Evolutionary conservation across 2,797 vertebrate species (phyloP).

Genomic region (Crypturellus tataupa): DNA sequence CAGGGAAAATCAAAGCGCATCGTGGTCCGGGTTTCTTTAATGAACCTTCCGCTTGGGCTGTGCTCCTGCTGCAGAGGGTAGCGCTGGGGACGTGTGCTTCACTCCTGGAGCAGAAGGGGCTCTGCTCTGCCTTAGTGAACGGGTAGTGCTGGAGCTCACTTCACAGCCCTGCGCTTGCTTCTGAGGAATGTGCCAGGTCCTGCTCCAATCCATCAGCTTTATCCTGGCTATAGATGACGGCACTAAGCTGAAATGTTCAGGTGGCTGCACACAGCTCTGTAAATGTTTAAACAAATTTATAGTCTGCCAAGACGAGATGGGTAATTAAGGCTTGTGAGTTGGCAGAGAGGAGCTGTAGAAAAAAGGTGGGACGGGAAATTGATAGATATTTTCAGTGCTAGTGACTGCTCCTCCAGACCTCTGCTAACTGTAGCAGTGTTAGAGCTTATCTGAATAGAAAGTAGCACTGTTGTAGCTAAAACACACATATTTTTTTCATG

Average conservation of each 20-base stretch:
- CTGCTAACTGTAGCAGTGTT: neutral
- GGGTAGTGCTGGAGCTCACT: neutral
- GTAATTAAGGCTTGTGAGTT: constrained; percentile 21
- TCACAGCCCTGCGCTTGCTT: neutral
- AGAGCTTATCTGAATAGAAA: neutral
- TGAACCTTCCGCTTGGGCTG: neutral
- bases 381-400: constrained; percentile 13
- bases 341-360: constrained; percentile 26
- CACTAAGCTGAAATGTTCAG: neutral
- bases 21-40: neutral
- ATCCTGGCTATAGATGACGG: neutral
- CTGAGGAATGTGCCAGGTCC: neutral
- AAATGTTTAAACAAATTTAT: neutral
- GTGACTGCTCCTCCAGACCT: neutral
- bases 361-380: neutral
- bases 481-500: rapidly evolving
- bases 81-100: neutral
- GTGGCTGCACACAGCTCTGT: neutral
- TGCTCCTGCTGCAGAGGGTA: neutral
- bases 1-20: neutral
- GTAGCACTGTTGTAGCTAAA: neutral
- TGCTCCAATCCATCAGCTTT: neutral
- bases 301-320: constrained; percentile 2
- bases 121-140: neutral
- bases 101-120: neutral